Evolutionary conservation across 2,113 vertebrate genomes (phyloP).

Genomic region (Vanacampus margaritifer): DNA sequence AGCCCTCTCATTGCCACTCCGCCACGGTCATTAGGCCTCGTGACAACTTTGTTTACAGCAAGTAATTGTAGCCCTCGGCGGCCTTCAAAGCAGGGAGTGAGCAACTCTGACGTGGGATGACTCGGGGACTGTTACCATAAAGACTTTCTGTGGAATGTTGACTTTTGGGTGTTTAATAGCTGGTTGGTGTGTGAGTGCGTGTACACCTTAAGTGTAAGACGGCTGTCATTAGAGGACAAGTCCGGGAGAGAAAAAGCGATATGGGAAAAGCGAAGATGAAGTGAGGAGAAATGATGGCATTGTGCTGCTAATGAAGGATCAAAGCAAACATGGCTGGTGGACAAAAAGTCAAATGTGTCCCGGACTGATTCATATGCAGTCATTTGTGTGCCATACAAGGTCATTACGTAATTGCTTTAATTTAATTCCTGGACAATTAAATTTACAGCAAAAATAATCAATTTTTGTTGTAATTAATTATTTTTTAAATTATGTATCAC

Average conservation of each 20-base stretch:
- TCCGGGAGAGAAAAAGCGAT: slow-evolving; percentile 16
- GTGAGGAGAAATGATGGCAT: slow-evolving; percentile 2
- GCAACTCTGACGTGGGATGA: slow-evolving; percentile 22
- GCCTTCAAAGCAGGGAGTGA: slow-evolving; percentile 58
- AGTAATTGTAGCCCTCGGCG: slow-evolving; percentile 66
- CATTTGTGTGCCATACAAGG: no score
- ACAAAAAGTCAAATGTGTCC: no score
- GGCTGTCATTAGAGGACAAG: slow-evolving; percentile 44
- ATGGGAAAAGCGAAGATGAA: slow-evolving; percentile 26
- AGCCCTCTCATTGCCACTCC: slow-evolving; percentile 47
- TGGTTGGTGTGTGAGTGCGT: slow-evolving; percentile 20
- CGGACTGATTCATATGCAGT: no score
- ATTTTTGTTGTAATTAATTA: no score
- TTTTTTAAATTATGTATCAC: no score
- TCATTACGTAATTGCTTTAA: no score
- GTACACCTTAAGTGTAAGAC: slow-evolving; percentile 51
- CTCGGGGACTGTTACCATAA: background rate
- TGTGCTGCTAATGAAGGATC: background rate
- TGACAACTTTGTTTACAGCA: slow-evolving; percentile 58
- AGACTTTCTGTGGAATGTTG: slow-evolving; percentile 39
- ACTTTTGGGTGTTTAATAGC: slow-evolving; percentile 33
- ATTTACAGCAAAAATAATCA: no score
- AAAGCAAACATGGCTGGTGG: background rate
- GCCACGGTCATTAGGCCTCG: slow-evolving; percentile 44
- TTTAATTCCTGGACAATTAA: no score